A percentile compares a stretch with the other conserved stretches of the same genome.
phyloP scores from a whole-genome alignment of 2,113 vertebrate genomes.

The Triplophysa tibetana region DNA sequence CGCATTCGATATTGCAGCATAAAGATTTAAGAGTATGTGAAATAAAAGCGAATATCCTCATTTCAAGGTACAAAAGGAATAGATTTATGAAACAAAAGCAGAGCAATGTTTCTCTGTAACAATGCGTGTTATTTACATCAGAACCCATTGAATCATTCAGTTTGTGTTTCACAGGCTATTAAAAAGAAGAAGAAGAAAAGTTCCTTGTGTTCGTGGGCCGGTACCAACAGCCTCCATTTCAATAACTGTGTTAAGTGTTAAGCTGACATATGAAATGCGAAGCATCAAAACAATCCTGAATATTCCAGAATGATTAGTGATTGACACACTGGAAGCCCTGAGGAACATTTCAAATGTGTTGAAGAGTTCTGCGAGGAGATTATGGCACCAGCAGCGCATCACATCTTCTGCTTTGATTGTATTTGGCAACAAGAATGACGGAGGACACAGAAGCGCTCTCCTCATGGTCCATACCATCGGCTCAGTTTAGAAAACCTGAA shows the following conservation, averaged over 20 bases:
- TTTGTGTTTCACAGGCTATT: no score
- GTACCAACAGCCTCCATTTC: no score
- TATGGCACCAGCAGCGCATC: not conserved
- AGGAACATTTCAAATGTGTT: not conserved
- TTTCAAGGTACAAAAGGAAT: not conserved
- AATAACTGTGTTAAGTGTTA: no score
- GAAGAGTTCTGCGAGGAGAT: not conserved
- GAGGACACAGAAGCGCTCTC: not conserved
- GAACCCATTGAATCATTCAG: no score
- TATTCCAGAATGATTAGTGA: slow-evolving; percentile 3
- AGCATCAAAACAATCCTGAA: not conserved
- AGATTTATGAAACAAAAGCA: no score
- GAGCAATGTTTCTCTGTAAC: no score
- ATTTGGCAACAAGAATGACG: slow-evolving; percentile 18
- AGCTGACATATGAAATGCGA: no score
- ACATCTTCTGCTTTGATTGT: slow-evolving; percentile 26
- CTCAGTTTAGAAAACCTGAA: not conserved
- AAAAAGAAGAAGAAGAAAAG: no score
- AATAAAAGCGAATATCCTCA: not conserved
- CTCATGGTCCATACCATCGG: slow-evolving; percentile 16
- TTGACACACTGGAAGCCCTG: not conserved
- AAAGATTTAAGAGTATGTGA: not conserved
- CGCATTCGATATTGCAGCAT: not conserved
- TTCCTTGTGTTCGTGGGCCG: no score
- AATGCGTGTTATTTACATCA: no score